phyloP scores from a whole-genome alignment of 2,797 vertebrate species.

The Schizopygopsis pylzovi region DNA sequence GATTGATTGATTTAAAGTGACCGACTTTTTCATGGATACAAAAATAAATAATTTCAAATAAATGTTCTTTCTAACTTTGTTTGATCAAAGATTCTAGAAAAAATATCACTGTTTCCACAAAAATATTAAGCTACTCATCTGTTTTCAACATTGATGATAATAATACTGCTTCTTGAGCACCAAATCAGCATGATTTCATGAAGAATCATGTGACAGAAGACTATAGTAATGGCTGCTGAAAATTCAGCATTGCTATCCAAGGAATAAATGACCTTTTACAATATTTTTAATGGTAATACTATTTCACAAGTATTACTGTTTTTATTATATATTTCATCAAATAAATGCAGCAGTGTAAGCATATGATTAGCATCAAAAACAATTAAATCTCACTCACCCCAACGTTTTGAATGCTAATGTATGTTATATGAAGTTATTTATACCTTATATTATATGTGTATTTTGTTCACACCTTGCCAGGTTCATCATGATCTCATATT shows the following conservation, averaged over 20 bases:
- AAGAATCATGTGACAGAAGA: not conserved
- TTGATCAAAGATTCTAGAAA: not conserved
- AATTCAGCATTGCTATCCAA: not conserved
- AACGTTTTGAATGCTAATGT: not conserved
- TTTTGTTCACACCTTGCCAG: not conserved
- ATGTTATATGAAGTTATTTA: not conserved
- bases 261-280: not conserved
- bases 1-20: not conserved
- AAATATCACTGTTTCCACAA: too few relatives aligned
- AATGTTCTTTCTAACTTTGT: too few relatives aligned
- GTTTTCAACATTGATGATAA: not conserved
- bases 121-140: not conserved
- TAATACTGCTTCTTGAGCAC: not conserved
- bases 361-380: not conserved
- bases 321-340: not conserved
- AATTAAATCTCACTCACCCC: not conserved
- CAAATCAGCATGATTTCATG: not conserved
- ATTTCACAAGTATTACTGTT: not conserved
- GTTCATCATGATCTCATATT: not conserved
- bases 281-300: not conserved
- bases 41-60: not conserved
- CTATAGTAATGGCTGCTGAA: not conserved
- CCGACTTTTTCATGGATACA: not conserved
- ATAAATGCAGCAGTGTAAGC: not conserved
- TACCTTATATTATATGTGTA: not conserved